Evolutionary conservation across 2,113 vertebrate genomes (phyloP).

Genomic region (Brachypteracias leptosomus): DNA sequence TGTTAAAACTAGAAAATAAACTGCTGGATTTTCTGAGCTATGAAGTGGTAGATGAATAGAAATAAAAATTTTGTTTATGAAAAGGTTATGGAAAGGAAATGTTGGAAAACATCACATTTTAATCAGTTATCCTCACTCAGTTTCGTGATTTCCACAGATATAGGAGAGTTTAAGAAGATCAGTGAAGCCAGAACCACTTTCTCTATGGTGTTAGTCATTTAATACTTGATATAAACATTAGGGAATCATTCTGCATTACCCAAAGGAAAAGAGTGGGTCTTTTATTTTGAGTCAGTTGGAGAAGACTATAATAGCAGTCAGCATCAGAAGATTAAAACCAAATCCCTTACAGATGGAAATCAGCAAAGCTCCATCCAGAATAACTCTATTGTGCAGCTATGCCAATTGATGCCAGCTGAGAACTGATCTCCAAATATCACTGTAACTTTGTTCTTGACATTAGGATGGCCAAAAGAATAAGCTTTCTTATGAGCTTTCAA

Average conservation of each 20-base stretch:
- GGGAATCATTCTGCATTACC: neutral
- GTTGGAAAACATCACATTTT: neutral
- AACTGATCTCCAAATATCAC: neutral
- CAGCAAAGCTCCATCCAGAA: neutral
- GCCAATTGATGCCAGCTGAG: neutral
- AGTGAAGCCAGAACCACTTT: neutral
- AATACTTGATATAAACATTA: neutral
- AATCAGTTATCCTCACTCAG: neutral
- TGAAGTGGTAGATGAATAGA: neutral
- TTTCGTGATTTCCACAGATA: neutral
- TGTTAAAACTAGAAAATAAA: conserved; percentile 20
- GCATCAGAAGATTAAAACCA: neutral
- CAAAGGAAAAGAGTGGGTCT: neutral
- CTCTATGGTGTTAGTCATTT: neutral
- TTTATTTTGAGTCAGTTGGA: conserved; percentile 10
- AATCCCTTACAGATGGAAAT: conserved; percentile 21
- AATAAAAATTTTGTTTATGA: neutral
- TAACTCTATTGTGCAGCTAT: neutral
- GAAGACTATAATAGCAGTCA: neutral
- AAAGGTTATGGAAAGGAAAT: neutral
- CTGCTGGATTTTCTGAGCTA: neutral
- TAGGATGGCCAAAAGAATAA: neutral
- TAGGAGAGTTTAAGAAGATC: neutral
- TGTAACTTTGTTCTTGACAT: neutral
- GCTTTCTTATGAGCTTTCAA: neutral